These are phyloP conservation scores for Florisuga fusca DNA, from an alignment of 2,797 vertebrate genomes.

Conservation along the genomic window DNA sequence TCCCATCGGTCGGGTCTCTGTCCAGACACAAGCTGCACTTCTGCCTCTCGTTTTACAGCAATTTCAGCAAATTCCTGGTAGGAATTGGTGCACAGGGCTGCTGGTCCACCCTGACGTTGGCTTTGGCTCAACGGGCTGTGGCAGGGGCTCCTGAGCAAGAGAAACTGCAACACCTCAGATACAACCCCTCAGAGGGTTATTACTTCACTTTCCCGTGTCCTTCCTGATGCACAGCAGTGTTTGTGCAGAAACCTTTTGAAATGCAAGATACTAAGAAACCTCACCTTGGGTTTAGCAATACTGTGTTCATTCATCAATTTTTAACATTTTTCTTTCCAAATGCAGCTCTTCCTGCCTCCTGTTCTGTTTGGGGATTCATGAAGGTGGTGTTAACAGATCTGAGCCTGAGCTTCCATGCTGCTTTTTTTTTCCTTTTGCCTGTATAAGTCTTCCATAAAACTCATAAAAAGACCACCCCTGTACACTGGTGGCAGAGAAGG, in stretches of 20 bases:
- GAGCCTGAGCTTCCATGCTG: neutral
- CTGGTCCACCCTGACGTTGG: neutral
- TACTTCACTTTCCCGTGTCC: neutral
- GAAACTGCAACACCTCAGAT: neutral
- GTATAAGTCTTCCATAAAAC: neutral
- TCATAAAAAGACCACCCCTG: neutral
- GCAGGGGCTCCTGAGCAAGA: neutral
- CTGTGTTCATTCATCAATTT: neutral
- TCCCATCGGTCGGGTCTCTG: fast-evolving
- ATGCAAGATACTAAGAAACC: neutral
- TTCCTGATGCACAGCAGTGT: neutral
- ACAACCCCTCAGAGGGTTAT: neutral
- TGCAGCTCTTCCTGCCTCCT: neutral
- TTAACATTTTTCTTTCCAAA: neutral
- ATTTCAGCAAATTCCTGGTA: neutral
- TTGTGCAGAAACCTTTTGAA: neutral
- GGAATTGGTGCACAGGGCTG: neutral
- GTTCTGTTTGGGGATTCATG: neutral
- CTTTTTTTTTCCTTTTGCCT: neutral
- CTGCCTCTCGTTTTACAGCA: neutral
- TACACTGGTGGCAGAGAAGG: neutral
- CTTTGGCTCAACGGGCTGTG: neutral
- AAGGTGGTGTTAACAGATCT: neutral
- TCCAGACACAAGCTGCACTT: neutral
- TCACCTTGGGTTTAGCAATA: neutral